Evolutionary conservation across 2,797 vertebrate species (phyloP).

Genomic region (Lepilemur septentrionalis): DNA sequence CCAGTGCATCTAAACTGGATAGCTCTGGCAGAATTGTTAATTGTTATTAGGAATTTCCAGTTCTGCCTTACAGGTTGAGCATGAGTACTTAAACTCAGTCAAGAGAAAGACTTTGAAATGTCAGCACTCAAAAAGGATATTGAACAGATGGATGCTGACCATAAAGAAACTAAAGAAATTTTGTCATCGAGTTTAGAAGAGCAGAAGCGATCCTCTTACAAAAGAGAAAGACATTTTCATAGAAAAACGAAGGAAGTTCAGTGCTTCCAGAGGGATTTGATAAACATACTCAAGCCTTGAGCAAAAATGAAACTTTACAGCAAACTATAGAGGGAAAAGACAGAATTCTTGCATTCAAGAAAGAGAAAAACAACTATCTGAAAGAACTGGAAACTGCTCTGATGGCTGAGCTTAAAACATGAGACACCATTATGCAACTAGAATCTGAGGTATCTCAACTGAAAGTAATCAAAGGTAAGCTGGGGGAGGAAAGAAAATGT

Average conservation of each 20-base stretch:
- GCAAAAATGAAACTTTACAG: constrained; percentile 84
- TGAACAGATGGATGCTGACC: constrained; percentile 88
- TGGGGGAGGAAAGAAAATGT: constrained; percentile 87
- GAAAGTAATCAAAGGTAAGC: constrained; percentile 84
- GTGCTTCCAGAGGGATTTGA: constrained; percentile 86
- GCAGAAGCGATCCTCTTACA: constrained; percentile 92
- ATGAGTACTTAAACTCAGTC: constrained; percentile 89
- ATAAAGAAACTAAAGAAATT: constrained; percentile 93
- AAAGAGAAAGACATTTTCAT: constrained; percentile 91
- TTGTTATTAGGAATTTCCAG: constrained; percentile 62
- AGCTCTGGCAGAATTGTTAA: constrained; percentile 79
- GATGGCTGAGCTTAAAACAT: constrained; percentile 89
- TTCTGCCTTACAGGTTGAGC: constrained; percentile 88
- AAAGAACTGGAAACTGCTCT: constrained; percentile 88
- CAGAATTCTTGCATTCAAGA: constrained; percentile 89
- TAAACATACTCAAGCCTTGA: constrained; percentile 66
- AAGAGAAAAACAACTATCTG: constrained; percentile 93
- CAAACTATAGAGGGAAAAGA: constrained; percentile 90
- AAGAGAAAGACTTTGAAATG: constrained; percentile 91
- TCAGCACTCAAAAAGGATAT: constrained; percentile 87
- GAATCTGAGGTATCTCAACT: constrained; percentile 91
- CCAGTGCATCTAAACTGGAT: constrained; percentile 87
- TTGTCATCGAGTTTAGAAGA: constrained; percentile 90
- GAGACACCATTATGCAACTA: constrained; percentile 92
- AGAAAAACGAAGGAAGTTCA: constrained; percentile 85